Percentiles rank a stretch among this genome's conserved stretches.
Conservation (phyloP, 1,140 invertebrate species). For the Piezodorus guildinii region DNA sequence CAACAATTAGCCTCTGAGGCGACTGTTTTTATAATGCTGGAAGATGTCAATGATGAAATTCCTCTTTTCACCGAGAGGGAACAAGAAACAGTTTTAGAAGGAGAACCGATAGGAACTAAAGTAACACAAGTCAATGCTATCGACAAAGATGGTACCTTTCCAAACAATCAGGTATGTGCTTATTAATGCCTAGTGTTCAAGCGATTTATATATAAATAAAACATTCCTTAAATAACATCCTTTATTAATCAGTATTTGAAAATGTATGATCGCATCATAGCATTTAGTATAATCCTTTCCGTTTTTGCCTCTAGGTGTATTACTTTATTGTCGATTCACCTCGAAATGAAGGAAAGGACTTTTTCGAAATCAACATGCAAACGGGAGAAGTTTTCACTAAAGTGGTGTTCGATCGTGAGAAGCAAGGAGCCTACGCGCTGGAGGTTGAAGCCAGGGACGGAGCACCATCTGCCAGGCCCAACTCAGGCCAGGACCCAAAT, state of each 20-base stretch:
- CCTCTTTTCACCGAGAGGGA: slow-evolving; percentile 87
- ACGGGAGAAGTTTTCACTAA: slow-evolving; percentile 90
- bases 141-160: slow-evolving; percentile 90
- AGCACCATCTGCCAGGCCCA: slow-evolving; percentile 80
- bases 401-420: slow-evolving; percentile 85
- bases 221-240: no score
- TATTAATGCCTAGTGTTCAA: no score
- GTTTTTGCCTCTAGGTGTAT: slow-evolving; percentile 51
- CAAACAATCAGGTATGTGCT: slow-evolving; percentile 73
- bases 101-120: slow-evolving; percentile 84
- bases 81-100: slow-evolving; percentile 87
- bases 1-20: slow-evolving; percentile 89
- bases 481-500: slow-evolving; percentile 79
- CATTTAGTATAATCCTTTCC: background rate
- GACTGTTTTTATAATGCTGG: slow-evolving; percentile 83
- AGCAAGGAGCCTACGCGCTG: slow-evolving; percentile 86
- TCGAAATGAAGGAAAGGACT: slow-evolving; percentile 83
- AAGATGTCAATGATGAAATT: slow-evolving; percentile 95
- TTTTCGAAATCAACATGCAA: slow-evolving; percentile 87
- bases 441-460: slow-evolving; percentile 88
- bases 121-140: slow-evolving; percentile 93
- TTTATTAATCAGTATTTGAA: no score
- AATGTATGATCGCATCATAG: no score
- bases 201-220: no score
- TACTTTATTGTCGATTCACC: slow-evolving; percentile 83